Evolutionary conservation across 2,888 invertebrate genomes (phyloP), one percentile per base, ranked within the genome.

Genomic region (Marasmarcha lunaedactyla): DNA sequence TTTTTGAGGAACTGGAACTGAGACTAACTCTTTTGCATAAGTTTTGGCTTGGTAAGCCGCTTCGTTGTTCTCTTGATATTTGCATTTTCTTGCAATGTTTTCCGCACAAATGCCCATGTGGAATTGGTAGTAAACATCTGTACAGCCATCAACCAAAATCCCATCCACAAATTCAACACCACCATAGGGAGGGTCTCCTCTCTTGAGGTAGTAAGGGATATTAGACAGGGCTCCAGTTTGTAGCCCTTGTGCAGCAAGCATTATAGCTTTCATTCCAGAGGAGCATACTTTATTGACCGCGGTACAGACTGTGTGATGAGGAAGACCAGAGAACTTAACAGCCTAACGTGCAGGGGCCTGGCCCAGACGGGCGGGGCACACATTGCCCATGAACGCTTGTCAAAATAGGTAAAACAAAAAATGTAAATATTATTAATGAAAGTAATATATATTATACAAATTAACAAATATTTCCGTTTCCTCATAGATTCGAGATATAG

Each of bases 31-130:
- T 50, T 90, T 86, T 45, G 90, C 88, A 61, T 97, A 94, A 2
- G 85, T 81, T 42, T 94, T 94, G 14, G 86, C 84, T 52, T 87
- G 84, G 85, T 93, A 93, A 1, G 97, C 93, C 26, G 88, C 88
- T 2, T 93, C 93, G 99, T 41, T 96, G 90, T 54, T 92, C 85
- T 40, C 98, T 88, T 1, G 89, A 85, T 37, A 99, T 95, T 38
- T 88, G 87, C 53, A 94, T 71, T 70, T 96, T 95, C 63, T 95
- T 20, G 98, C 98, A 4, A 97, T 97, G 59, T 96, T 97, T 72
- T 99, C 99, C 2, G 94, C 98, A 84, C 99, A 99, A 60, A 93
- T 93, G 1, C 98, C 99, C 99, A 99, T 99, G 60, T 99, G 98
- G 61, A 94, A 91, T 70, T 96, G 94, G 57, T 98, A 94, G 68